These are phyloP conservation scores for Drosophila mimica DNA, from an alignment of 2,888 invertebrate genomes.

Conservation along the genomic window DNA sequence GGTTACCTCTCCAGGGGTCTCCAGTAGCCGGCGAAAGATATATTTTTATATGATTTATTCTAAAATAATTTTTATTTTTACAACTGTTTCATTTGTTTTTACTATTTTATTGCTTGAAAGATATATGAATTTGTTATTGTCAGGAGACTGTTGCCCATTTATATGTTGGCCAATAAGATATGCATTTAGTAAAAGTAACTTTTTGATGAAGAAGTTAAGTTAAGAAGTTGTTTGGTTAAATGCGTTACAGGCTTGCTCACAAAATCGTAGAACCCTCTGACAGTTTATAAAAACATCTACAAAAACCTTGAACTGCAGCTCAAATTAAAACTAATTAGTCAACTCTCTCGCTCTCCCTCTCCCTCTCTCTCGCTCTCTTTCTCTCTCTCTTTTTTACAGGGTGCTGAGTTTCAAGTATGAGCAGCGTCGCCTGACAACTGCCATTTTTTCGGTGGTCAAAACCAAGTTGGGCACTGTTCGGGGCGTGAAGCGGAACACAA, in stretches of 20 bases:
- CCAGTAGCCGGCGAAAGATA: not conserved
- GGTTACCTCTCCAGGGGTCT: not conserved
- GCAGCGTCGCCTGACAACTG: constrained; percentile 78
- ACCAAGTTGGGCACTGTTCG: constrained; percentile 82
- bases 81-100: not conserved
- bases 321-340: not conserved
- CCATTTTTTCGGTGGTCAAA: constrained; percentile 71
- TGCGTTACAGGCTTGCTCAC: not conserved
- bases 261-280: not conserved
- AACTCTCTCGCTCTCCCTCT: not conserved
- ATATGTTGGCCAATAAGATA: not conserved
- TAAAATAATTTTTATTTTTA: not conserved
- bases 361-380: not conserved
- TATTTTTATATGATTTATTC: not conserved
- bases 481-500: constrained; percentile 82
- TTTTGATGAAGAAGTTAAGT: not conserved
- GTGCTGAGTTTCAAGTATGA: constrained; percentile 80
- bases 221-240: not conserved
- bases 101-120: not conserved
- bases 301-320: not conserved
- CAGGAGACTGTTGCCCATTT: not conserved
- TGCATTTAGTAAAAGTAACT: not conserved
- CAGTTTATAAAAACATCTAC: not conserved
- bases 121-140: not conserved
- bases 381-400: constrained; percentile 58